These are phyloP conservation scores for Megastigmus dorsalis DNA, from an alignment of 2,888 invertebrate species.

Conservation along the genomic window DNA sequence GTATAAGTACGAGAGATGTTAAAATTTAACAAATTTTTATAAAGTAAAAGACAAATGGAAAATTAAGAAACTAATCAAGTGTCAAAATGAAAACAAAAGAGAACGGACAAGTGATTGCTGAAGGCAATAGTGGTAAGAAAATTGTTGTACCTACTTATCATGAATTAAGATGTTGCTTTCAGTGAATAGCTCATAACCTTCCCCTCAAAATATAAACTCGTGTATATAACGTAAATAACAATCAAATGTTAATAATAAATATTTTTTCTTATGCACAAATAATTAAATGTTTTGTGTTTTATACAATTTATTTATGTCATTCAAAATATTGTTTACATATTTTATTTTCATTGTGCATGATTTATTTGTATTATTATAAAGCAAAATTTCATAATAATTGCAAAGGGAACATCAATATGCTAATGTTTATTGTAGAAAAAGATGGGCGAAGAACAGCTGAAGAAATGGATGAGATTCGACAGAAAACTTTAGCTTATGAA, in stretches of 20 bases:
- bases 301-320: neutral
- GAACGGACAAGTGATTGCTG: neutral
- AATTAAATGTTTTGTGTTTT: neutral
- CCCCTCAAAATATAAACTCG: neutral
- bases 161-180: too few relatives aligned
- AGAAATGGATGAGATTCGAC: constrained; percentile 84
- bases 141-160: neutral
- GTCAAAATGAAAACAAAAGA: constrained; percentile 48
- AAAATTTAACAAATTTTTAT: neutral
- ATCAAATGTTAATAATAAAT: too few relatives aligned
- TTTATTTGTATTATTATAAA: neutral
- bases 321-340: neutral
- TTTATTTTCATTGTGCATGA: neutral
- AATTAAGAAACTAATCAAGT: neutral
- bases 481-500: constrained; percentile 84
- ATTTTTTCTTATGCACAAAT: too few relatives aligned
- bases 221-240: too few relatives aligned
- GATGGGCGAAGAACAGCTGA: constrained; percentile 77
- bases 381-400: neutral
- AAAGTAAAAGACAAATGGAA: neutral
- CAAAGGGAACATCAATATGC: neutral
- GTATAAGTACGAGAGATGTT: neutral
- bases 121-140: constrained; percentile 24
- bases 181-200: constrained; percentile 8
- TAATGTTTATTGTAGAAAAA: constrained; percentile 24